A percentile compares a stretch with the other conserved stretches of the same genome.
phyloP scores from a whole-genome alignment of 2,113 vertebrate species.

The Saccopteryx leptura region DNA sequence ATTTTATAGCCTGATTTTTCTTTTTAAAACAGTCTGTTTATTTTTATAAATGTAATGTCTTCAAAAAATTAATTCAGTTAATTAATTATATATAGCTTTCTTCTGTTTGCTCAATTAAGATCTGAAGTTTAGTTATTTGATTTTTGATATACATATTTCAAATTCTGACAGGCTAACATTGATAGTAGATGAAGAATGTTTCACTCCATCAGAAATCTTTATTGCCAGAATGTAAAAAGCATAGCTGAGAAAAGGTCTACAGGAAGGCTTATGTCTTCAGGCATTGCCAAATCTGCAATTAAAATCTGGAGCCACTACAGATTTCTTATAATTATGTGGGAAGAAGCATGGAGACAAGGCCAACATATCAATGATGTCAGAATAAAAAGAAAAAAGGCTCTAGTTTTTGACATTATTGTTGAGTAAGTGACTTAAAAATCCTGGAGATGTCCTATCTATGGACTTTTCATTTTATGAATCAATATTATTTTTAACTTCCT shows the following conservation, averaged over 20 bases:
- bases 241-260: neutral
- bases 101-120: slow-evolving; percentile 19
- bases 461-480: neutral
- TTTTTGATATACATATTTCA: neutral
- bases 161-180: neutral
- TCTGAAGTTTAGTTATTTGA: neutral
- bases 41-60: slow-evolving; percentile 17
- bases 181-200: neutral
- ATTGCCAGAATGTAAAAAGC: neutral
- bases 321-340: rapidly evolving
- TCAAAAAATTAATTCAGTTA: neutral
- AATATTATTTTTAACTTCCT: neutral
- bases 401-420: neutral
- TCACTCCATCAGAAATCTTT: neutral
- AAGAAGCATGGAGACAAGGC: neutral
- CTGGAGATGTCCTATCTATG: neutral
- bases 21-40: slow-evolving; percentile 16
- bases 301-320: neutral
- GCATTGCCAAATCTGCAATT: neutral
- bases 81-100: neutral
- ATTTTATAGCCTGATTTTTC: slow-evolving; percentile 55
- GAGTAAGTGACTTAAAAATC: neutral
- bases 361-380: neutral
- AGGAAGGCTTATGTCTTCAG: neutral
- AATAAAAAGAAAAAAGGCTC: neutral